These are phyloP conservation scores for Drosophila repletoides DNA, from an alignment of 1,140 invertebrate species.

Conservation along the genomic window DNA sequence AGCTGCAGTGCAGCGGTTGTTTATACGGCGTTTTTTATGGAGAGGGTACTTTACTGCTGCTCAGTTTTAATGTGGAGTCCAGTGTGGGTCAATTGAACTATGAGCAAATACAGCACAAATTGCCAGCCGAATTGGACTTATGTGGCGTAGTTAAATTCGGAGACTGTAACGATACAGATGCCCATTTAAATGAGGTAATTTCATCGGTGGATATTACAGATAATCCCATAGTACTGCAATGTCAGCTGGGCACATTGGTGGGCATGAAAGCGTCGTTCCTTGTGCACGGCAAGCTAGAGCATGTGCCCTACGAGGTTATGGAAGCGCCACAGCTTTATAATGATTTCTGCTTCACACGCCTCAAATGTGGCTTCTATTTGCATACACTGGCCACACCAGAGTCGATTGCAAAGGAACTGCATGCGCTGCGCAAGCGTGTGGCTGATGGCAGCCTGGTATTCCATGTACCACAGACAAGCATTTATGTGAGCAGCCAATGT, in stretches of 20 bases:
- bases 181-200: slow-evolving; percentile 85
- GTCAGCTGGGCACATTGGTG: slow-evolving; percentile 83
- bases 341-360: slow-evolving; percentile 87
- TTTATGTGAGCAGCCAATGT: slow-evolving; percentile 67
- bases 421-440: slow-evolving; percentile 84
- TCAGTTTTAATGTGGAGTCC: slow-evolving; percentile 86
- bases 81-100: slow-evolving; percentile 84
- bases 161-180: slow-evolving; percentile 83
- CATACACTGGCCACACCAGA: slow-evolving; percentile 84
- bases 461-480: slow-evolving; percentile 61
- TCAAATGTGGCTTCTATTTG: slow-evolving; percentile 84
- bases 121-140: slow-evolving; percentile 89
- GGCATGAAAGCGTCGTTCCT: slow-evolving; percentile 86
- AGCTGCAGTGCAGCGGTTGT: slow-evolving; percentile 86
- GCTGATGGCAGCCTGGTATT: slow-evolving; percentile 76
- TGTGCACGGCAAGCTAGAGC: slow-evolving; percentile 88
- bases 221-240: slow-evolving; percentile 88
- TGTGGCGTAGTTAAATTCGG: slow-evolving; percentile 88
- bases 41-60: slow-evolving; percentile 86
- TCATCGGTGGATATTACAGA: slow-evolving; percentile 90
- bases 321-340: slow-evolving; percentile 85
- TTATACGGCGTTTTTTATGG: slow-evolving; percentile 88
- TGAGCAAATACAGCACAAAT: slow-evolving; percentile 85
- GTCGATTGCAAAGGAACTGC: slow-evolving; percentile 84
- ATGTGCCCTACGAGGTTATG: slow-evolving; percentile 85